These are phyloP conservation scores for Chironomus tepperi DNA, from an alignment of 1,140 invertebrate species.

Conservation along the genomic window DNA sequence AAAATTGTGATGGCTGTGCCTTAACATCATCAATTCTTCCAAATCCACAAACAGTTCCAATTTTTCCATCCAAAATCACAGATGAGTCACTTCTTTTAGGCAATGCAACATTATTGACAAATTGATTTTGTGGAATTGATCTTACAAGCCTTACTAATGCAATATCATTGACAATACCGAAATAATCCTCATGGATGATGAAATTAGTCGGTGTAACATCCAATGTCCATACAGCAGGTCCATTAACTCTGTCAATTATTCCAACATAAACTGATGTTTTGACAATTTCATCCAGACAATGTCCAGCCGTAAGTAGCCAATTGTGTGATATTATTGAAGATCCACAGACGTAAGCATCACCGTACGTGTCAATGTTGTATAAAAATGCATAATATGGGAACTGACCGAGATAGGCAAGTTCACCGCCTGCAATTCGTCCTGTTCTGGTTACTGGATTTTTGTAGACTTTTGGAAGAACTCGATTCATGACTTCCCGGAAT, in stretches of 20 bases:
- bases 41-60: conserved; percentile 16
- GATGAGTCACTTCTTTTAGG: background rate
- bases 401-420: conserved; percentile 31
- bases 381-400: conserved; percentile 40
- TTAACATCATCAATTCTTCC: background rate
- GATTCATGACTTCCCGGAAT: background rate
- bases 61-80: background rate
- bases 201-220: background rate
- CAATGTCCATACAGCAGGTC: background rate
- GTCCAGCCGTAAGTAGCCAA: conserved; percentile 50
- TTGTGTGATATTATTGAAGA: conserved; percentile 45
- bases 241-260: background rate
- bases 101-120: background rate
- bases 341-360: conserved; percentile 39
- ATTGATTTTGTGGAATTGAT: background rate
- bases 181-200: background rate
- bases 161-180: conserved; percentile 30
- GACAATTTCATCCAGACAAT: conserved; percentile 40
- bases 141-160: conserved; percentile 25
- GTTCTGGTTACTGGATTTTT: background rate
- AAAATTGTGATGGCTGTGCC: background rate
- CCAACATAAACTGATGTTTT: background rate
- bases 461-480: background rate
- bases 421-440: conserved; percentile 38
- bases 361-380: conserved; percentile 31